These are phyloP conservation scores for Steinernema khuongi DNA, from an alignment of 1,140 invertebrate genomes.

Conservation along the genomic window DNA sequence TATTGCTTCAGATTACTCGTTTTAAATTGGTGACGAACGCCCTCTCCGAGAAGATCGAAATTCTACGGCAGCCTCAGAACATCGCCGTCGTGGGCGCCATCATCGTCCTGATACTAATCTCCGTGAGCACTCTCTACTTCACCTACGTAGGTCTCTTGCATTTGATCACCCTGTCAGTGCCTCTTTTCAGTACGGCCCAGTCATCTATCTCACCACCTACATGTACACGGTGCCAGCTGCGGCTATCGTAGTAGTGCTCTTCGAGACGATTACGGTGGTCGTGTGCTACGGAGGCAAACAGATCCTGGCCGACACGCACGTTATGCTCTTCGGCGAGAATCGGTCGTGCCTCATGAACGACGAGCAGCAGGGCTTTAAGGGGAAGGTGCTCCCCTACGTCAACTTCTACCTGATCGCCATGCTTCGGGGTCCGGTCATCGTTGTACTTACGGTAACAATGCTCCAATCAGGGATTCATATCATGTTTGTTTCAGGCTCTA, in stretches of 20 bases:
- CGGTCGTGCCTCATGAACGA: not conserved
- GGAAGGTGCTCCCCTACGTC: not conserved
- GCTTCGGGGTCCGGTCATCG: not conserved
- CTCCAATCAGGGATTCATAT: not conserved
- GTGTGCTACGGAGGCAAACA: not conserved
- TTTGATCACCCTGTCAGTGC: not conserved
- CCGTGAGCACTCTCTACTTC: not conserved
- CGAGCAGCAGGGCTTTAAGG: not conserved
- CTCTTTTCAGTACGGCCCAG: not conserved
- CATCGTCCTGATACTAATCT: not conserved
- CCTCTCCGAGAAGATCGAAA: not conserved
- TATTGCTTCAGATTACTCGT: not conserved
- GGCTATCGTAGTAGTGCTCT: not conserved
- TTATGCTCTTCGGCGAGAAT: not conserved
- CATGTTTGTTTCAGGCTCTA: not conserved
- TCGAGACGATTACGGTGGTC: not conserved
- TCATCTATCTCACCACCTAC: not conserved
- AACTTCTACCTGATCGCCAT: slow-evolving; percentile 4
- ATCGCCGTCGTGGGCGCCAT: not conserved
- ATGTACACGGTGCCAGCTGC: not conserved
- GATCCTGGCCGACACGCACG: not conserved
- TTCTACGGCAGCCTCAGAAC: not conserved
- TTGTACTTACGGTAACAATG: not conserved
- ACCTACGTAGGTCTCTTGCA: not conserved
- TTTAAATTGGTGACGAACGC: not conserved